Evolutionary conservation across 2,888 invertebrate genomes (phyloP), one percentile per base, ranked within the genome.

Genomic region (Agriotes lineatus): DNA sequence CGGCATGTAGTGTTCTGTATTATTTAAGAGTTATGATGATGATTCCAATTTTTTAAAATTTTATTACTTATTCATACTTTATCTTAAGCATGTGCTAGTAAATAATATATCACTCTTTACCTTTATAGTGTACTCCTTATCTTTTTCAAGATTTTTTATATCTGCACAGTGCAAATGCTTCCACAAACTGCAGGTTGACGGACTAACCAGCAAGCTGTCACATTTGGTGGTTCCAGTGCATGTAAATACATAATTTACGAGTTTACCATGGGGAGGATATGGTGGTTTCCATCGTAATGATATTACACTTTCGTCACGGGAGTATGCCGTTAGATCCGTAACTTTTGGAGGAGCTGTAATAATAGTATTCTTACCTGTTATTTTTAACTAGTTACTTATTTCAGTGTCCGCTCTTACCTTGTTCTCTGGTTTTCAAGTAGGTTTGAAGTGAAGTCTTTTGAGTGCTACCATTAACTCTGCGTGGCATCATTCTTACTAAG

Each of bases 251-350:
- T 65, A 69, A 3, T 14, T 7, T n/a, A 65, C 44, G 2, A 69
- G 16, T 9, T 33, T 16, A 20, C 69, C 69, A 44, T 61, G 20
- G 2, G 69, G 65, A 16, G 69, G 69, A 52, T 57, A 61, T 20
- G 69, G 69, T n/a, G 48, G 44, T 19, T 42, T 9, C 65, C 65
- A 69, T 16, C 61, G 60, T 14, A 69, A n/a, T 1, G 61, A 61
- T 12, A 69, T 61, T 12, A 44, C 22, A 33, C 4, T 42, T 52
- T 48, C 33, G 39, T 48, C 19, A 14, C 18, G 35, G 1, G 65
- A 65, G 57, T 65, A 65, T 18, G 12, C 35, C 0, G 20, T 61
- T 22, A 65, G 44, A 45, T 50, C 57, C 44, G 44, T 44, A 22
- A 69, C 69, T n/a, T 1, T 2, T 9, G 65, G 57, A n/a, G 69